phyloP scores from a whole-genome alignment of 1,140 invertebrate species.

The Apis florea region DNA sequence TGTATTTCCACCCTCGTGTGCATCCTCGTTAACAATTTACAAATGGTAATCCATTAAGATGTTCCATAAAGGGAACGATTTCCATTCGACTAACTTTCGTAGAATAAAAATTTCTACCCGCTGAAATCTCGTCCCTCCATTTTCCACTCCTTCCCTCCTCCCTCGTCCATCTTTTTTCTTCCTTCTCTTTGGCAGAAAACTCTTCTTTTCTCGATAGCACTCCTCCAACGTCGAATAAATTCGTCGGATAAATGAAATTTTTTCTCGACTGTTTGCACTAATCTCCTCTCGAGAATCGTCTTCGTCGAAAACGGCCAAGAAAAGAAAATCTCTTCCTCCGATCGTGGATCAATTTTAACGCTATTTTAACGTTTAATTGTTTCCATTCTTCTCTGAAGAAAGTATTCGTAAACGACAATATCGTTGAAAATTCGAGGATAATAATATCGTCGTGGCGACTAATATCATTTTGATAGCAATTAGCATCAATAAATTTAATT shows the following conservation, averaged over 20 bases:
- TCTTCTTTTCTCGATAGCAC: neutral
- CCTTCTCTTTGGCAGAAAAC: neutral
- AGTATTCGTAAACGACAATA: neutral
- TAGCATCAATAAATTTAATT: no score
- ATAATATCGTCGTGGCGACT: neutral
- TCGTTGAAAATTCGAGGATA: neutral
- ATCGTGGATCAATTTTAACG: neutral
- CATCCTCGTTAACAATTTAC: constrained; percentile 1
- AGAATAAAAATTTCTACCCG: constrained; percentile 1
- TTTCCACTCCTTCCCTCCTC: no score
- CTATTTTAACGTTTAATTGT: neutral
- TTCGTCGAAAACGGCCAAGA: neutral
- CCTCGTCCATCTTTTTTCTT: neutral
- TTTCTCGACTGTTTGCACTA: neutral
- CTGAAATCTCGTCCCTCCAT: neutral
- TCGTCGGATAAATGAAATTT: constrained; percentile 13
- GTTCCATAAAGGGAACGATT: neutral
- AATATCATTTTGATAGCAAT: neutral
- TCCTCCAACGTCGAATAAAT: neutral
- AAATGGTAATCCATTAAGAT: constrained; percentile 25
- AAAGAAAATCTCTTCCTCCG: neutral
- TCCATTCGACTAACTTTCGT: neutral
- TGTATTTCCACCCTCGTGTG: neutral
- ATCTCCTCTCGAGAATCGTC: neutral
- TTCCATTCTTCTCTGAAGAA: neutral